Evolutionary conservation across 2,113 vertebrate genomes (phyloP).

Genomic region (Sebastes schlegelii): DNA sequence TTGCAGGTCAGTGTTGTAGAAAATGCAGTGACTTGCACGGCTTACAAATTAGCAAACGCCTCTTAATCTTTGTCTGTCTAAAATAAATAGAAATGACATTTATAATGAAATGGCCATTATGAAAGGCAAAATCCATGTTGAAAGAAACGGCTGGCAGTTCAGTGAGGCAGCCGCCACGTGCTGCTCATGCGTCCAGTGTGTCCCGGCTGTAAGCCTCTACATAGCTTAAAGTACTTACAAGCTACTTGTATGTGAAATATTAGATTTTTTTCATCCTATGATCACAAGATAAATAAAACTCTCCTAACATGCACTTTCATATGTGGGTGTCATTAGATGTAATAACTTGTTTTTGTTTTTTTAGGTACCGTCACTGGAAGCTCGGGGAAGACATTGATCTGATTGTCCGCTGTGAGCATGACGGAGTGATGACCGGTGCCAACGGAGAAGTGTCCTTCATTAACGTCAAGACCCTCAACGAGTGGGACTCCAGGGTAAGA

Average conservation of each 20-base stretch:
- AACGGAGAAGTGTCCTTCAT: constrained; percentile 98
- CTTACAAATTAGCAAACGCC: too few relatives aligned
- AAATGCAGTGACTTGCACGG: too few relatives aligned
- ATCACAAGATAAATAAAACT: neutral
- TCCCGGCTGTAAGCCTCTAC: neutral
- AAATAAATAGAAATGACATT: too few relatives aligned
- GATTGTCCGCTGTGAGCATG: constrained; percentile 97
- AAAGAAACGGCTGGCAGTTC: too few relatives aligned
- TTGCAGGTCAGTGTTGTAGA: too few relatives aligned
- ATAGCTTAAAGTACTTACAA: neutral
- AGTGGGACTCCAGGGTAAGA: constrained; percentile 97
- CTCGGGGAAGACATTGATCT: constrained; percentile 98
- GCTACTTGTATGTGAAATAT: neutral
- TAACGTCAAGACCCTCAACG: constrained; percentile 98
- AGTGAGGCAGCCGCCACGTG: too few relatives aligned
- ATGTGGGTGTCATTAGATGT: too few relatives aligned
- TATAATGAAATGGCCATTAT: too few relatives aligned
- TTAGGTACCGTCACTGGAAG: constrained; percentile 97
- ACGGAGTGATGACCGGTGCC: constrained; percentile 97
- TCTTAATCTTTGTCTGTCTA: too few relatives aligned
- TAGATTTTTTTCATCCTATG: neutral
- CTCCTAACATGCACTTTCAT: too few relatives aligned
- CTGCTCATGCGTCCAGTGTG: too few relatives aligned
- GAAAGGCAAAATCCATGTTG: too few relatives aligned
- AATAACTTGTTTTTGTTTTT: neutral